Evolutionary conservation across 2,113 vertebrate genomes (phyloP), one percentile per base, ranked within the genome.

Genomic region (Lichenostomus cassidix): DNA sequence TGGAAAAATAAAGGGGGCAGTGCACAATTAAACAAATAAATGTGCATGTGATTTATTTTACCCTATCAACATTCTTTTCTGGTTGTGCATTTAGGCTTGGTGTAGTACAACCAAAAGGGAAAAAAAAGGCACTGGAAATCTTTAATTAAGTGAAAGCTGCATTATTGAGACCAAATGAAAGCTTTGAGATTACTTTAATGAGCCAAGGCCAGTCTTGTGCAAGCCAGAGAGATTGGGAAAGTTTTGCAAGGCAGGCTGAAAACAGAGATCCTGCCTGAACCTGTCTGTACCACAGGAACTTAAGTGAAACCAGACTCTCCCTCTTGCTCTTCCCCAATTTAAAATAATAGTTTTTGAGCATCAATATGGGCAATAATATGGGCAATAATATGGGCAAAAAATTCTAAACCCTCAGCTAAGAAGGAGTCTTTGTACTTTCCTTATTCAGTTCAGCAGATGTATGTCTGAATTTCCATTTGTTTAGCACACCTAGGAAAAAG

Each of bases 271-370:
- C 41, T 22, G 29, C 76, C 67, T 67, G 55, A 95, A 84, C 71
- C 67, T 83, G 83, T 53, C 44, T 76, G 58, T 71, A 69, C 75
- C 69, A 90, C 3, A 4, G 76, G 60, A 94, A 81, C 52, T 78
- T 86, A 91, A 93, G 80, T 81, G 83, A 95, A 97, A 94, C 86
- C 76, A 95, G 90, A 95, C 24, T 50, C 44, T 92, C 68, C 41
- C 31, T 47, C 42, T 35, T 70, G 63, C 19, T 83, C 17, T 77
- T 86, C 71, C 44, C 17, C 19, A n/a, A 11, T 78, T 74, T 58
- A 52, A 91, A 81, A 49, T 52, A 77, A 78, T 28, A 37, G 15
- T 17, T 90, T 77, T 78, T 67, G 64, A 92, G n/a, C 47, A 56
- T 71, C 37, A 52, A n/a, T n/a, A n/a, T n/a, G n/a, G n/a, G n/a